Evolutionary conservation across 2,888 invertebrate species (phyloP).

Genomic region (Macrosiphum euphorbiae): DNA sequence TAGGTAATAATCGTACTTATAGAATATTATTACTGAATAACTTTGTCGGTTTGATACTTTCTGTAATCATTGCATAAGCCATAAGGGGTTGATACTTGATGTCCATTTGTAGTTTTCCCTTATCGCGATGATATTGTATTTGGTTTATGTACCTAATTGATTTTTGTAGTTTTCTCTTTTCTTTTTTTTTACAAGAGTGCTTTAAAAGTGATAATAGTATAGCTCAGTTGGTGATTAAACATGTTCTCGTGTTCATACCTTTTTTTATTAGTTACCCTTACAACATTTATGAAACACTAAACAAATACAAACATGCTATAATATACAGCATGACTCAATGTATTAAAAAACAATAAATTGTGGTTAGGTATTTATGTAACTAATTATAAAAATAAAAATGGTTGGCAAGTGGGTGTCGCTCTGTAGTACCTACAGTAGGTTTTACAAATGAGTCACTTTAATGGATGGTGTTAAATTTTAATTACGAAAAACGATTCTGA

Average conservation of each 20-base stretch:
- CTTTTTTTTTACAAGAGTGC: not conserved
- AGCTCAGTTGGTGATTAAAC: not conserved
- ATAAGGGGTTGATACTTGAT: not conserved
- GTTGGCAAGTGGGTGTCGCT: too few species aligned
- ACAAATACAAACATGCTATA: not conserved
- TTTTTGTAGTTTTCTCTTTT: not conserved
- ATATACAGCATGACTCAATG: not conserved
- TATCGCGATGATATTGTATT: not conserved
- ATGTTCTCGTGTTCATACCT: not conserved
- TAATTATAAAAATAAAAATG: not conserved
- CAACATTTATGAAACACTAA: not conserved
- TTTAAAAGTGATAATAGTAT: not conserved
- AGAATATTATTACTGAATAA: not conserved
- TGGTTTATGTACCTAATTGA: not conserved
- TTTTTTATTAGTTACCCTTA: not conserved
- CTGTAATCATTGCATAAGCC: not conserved
- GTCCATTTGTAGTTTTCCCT: not conserved
- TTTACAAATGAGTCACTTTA: too few species aligned
- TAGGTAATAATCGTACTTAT: not conserved
- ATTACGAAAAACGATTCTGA: too few species aligned
- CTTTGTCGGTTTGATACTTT: not conserved
- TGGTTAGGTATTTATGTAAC: not conserved
- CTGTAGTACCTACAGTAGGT: too few species aligned
- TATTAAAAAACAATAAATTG: not conserved
- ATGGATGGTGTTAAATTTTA: too few species aligned